phyloP scores from a whole-genome alignment of 2,113 vertebrate genomes.

The Crotalus helleri region DNA sequence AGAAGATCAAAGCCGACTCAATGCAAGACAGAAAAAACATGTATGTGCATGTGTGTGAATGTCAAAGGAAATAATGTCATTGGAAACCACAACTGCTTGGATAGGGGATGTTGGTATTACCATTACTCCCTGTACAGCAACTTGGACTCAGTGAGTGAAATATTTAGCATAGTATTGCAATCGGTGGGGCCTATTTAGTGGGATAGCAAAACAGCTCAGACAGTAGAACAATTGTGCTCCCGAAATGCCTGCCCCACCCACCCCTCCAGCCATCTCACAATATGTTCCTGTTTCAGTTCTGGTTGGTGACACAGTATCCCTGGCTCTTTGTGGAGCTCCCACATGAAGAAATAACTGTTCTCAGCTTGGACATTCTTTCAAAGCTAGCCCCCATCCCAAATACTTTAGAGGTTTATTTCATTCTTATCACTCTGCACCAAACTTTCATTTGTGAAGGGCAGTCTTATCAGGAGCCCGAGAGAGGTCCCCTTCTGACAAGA shows the following conservation, averaged over 20 bases:
- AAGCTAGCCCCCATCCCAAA: neutral
- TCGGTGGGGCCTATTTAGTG: conserved; percentile 40
- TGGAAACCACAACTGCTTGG: conserved; percentile 3
- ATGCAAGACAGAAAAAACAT: neutral
- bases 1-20: neutral
- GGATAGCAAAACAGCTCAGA: conserved; percentile 42
- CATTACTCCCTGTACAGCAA: conserved; percentile 31
- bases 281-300: conserved; percentile 33
- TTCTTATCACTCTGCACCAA: neutral
- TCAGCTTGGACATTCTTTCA: conserved; percentile 35
- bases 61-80: neutral
- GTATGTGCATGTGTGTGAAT: too few species aligned
- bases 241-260: conserved; percentile 55
- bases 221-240: conserved; percentile 54
- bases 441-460: neutral
- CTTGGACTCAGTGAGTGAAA: conserved; percentile 35
- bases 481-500: neutral
- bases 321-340: conserved; percentile 54
- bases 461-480: neutral
- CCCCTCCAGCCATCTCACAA: conserved; percentile 18
- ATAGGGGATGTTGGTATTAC: neutral
- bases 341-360: conserved; percentile 45
- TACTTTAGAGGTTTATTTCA: neutral
- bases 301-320: conserved; percentile 37
- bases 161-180: conserved; percentile 49